phyloP scores from a whole-genome alignment of 1,140 invertebrate genomes.

The Papilio polytes region DNA sequence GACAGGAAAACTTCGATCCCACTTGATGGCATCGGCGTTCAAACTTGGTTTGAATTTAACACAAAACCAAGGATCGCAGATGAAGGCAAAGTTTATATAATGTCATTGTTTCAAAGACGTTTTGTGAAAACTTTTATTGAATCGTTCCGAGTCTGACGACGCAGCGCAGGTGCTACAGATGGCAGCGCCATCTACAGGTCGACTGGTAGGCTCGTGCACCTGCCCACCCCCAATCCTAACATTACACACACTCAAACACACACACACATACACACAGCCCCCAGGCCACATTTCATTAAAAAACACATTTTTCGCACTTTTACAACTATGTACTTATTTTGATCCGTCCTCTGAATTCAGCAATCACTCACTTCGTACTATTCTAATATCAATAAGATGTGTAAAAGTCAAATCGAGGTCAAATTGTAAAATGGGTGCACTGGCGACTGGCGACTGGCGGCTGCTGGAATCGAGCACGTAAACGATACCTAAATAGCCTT shows the following conservation, averaged over 20 bases:
- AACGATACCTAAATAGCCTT: neutral
- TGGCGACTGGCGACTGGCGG: neutral
- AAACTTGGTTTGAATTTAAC: no score
- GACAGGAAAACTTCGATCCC: no score
- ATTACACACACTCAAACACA: neutral
- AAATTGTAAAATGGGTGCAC: neutral
- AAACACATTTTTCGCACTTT: no score
- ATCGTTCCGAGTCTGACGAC: neutral
- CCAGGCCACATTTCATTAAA: no score
- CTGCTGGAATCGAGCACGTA: neutral
- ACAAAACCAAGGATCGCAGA: neutral
- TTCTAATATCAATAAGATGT: neutral
- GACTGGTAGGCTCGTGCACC: no score
- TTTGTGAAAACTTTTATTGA: neutral
- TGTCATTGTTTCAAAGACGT: conserved; percentile 1
- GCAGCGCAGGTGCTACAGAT: neutral
- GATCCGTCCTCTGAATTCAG: no score
- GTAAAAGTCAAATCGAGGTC: neutral
- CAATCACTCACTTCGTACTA: no score
- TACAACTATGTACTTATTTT: no score
- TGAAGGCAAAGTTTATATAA: neutral
- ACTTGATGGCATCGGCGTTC: no score
- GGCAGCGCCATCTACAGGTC: neutral
- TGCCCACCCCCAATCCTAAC: no score
- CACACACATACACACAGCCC: no score